Base-by-base conservation (phyloP, 2,888 invertebrate genomes). In the Harpalus rufipes region DNA sequence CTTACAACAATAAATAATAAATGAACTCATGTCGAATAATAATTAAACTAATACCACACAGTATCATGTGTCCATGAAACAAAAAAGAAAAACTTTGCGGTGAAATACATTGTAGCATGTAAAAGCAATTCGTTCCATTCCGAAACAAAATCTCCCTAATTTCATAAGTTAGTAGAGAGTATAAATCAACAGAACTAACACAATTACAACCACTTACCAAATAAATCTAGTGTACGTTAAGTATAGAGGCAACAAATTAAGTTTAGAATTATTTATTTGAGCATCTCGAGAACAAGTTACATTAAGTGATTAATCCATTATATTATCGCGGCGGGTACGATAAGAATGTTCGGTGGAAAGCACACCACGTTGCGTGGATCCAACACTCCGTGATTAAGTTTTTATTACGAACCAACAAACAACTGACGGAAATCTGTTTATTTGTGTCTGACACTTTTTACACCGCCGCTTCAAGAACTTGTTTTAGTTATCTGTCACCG, bases 301-400 rank as follows among this genome's bases (percentile, higher is more conserved):
- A 81, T 81, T 81, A 81, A 68, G 81, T 56, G 72, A 81, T 81
- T 68, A 81, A 72, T 81, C 56, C 81, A 81, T 74, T 74, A 74
- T 78, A 78, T 58, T 78, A 78, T 78, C 78, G 32, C 58, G 14
- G 21, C 21, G 0, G n/a, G 51, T 32, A 58, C 78, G 78, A 78
- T 78, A 78, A 78, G 78, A 76, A 44, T 51, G 76, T 51, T 51
- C 21, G 76, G 39, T 14, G 32, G 25, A 12, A 72, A 16, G 16
- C 44, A 14, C 39, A 76, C 10, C 76, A 51, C 41, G 68, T 68
- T 68, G 68, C 68, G 41, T 68, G 41, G 25, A 63, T 63, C 4
- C 51, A 51, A 74, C 56, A 74, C 44, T 74, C 18, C 51, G 78
- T 78, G 78, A 78, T 74, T 74, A 74, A 74, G 74, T 74, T 78